Base-by-base conservation (phyloP, 1,140 invertebrate genomes). In the Anoplophora glabripennis region DNA sequence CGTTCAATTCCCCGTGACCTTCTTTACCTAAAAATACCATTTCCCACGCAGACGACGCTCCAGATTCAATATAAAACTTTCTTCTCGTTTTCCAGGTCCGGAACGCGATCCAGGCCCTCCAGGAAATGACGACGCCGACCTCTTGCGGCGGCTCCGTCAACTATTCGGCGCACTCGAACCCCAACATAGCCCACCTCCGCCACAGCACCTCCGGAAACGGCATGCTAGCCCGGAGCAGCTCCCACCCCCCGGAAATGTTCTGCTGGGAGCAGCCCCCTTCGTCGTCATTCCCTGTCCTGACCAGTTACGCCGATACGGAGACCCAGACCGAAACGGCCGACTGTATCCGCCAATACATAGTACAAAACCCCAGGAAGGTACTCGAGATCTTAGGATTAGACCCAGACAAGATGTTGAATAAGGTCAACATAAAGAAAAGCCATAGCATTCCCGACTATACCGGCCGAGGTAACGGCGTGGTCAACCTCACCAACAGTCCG, bases 231-330 rank as follows among this genome's bases (percentile, higher is more conserved):
- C 79, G 89, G 36, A 86, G 87, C 65, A 89, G 86, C 40, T 91
- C 89, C 0, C 89, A 91, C 79, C 89, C 89, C 1, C 87, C 89
- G 1, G 89, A 91, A 64, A 88, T 90, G 12, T 87, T 89, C 64
- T 86, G 82, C 69, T 89, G 86, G 86, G 84, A 86, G 65, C 71
- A 68, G 5, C 55, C 58, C 7, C 42, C 55, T 8, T 38, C 59
- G 1, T 61, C 66, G 1, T 17, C 66, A 5, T 52, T 64, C 7
- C 55, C 57, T 28, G 17, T 63, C 28, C 28, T 60, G 9, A 45
- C 54, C 7, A 71, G 74, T 0, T 60, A 62, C 7, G 68, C 63
- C 17, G 75, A 77, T 15, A 63, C 63, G 1, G 72, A 74, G 21
- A 80, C 76, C n/a, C 81, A 83, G 70, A 82, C 80, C 1, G 79